phyloP scores from a whole-genome alignment of 2,888 invertebrate species.

The Latrodectus elegans region DNA sequence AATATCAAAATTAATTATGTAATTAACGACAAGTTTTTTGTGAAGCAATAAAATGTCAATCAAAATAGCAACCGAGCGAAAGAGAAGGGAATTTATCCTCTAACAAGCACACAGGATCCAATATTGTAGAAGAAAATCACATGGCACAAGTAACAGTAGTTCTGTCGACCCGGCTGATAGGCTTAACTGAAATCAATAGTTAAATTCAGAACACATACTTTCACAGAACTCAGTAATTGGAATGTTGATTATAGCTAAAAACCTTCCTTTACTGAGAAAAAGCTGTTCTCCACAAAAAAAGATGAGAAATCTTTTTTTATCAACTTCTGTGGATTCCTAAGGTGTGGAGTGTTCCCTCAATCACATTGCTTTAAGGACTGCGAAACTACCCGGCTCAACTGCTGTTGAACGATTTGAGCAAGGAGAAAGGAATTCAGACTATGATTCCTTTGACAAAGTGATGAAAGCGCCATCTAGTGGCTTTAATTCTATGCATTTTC shows the following conservation, averaged over 20 bases:
- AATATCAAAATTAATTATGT: too few species aligned
- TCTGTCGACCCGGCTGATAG: slow-evolving; percentile 17
- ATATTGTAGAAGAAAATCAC: slow-evolving; percentile 38
- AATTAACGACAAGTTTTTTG: too few species aligned
- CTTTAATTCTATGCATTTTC: neutral
- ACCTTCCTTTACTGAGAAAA: neutral
- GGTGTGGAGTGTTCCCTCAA: slow-evolving; percentile 16
- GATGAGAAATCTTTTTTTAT: neutral
- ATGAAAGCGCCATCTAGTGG: slow-evolving; percentile 44
- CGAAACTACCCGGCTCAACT: slow-evolving; percentile 39
- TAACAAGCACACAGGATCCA: neutral
- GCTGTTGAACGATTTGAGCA: slow-evolving; percentile 55
- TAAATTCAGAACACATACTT: slow-evolving; percentile 8
- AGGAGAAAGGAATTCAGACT: slow-evolving; percentile 14
- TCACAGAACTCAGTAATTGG: neutral
- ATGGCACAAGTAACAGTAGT: slow-evolving; percentile 39
- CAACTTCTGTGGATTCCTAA: neutral
- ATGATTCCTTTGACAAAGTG: neutral
- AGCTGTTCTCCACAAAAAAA: neutral
- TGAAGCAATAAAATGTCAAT: too few species aligned
- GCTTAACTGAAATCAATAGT: slow-evolving; percentile 53
- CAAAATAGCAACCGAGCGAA: too few species aligned
- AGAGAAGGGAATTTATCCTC: too few species aligned
- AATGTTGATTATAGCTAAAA: neutral
- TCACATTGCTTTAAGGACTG: neutral